These are phyloP conservation scores for Florisuga fusca DNA, from an alignment of 2,797 vertebrate species.

Conservation along the genomic window DNA sequence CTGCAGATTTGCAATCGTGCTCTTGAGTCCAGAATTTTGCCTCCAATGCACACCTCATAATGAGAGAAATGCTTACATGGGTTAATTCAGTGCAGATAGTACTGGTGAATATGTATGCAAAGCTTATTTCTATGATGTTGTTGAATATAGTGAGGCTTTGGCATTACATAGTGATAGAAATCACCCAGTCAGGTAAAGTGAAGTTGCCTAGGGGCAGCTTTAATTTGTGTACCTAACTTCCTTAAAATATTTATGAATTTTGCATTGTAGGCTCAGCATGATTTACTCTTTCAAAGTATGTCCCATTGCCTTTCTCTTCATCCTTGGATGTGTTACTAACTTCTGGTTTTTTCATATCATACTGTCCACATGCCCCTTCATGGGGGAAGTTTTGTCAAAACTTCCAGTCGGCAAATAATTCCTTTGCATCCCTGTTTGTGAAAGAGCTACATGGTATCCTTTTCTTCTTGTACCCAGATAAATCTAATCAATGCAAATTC, in stretches of 20 bases:
- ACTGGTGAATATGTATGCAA: not conserved
- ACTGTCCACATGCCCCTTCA: not conserved
- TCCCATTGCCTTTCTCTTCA: not conserved
- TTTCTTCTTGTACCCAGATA: not conserved
- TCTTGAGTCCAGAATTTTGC: not conserved
- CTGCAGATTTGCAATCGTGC: not conserved
- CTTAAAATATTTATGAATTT: conserved; percentile 51
- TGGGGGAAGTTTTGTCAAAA: not conserved
- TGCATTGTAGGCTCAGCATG: not conserved
- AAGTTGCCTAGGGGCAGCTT: conserved; percentile 39
- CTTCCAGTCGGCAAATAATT: not conserved
- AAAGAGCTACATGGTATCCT: not conserved
- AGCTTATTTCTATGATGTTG: conserved; percentile 37
- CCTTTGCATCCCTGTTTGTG: not conserved
- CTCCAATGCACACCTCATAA: not conserved
- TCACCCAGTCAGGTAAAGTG: conserved; percentile 19
- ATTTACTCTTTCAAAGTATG: not conserved
- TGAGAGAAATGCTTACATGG: not conserved
- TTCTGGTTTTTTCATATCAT: not conserved
- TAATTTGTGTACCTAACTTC: conserved; percentile 36
- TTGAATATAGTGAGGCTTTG: conserved; percentile 50
- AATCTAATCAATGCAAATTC: conserved; percentile 32
- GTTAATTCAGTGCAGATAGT: conserved; percentile 38
- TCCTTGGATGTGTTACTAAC: not conserved
- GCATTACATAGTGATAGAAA: conserved; percentile 27